A percentile compares a stretch with the other conserved stretches of the same genome.
phyloP scores from a whole-genome alignment of 1,140 invertebrate species.

The Schlechtendalia chinensis region DNA sequence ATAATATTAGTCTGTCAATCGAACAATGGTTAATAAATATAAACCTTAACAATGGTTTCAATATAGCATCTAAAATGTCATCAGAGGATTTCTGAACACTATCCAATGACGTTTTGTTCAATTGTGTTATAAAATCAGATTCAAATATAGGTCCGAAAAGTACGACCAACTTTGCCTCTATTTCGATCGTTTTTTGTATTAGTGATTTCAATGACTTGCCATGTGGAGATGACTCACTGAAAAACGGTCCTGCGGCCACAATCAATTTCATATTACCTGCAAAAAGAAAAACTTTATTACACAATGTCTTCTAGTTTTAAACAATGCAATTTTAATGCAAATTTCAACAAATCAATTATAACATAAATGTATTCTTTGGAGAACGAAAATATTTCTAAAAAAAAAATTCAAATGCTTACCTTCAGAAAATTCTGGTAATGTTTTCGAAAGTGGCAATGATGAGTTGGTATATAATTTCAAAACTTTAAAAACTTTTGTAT shows the following conservation, averaged over 20 bases:
- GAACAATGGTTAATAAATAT: neutral
- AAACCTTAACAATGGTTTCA: conserved; percentile 29
- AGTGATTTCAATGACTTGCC: conserved; percentile 11
- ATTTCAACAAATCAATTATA: no score
- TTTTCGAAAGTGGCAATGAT: neutral
- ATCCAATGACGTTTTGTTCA: conserved; percentile 17
- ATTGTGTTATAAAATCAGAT: neutral
- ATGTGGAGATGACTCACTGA: conserved; percentile 13
- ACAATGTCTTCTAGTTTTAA: neutral
- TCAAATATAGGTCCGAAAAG: conserved; percentile 27
- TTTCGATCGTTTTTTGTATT: conserved; percentile 24
- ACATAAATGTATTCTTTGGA: no score
- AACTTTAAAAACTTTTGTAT: conserved; percentile 25
- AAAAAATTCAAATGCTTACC: neutral
- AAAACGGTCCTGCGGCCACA: conserved; percentile 26
- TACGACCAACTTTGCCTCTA: neutral
- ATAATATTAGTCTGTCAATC: no score
- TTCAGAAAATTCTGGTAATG: conserved; percentile 4
- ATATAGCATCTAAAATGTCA: conserved; percentile 19
- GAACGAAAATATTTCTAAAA: neutral
- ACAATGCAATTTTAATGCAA: neutral
- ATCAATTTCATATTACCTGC: conserved; percentile 11
- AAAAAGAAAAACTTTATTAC: neutral
- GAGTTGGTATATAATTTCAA: conserved; percentile 11
- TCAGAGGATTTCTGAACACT: conserved; percentile 31